Conservation (phyloP, 2,113 vertebrate genomes). For the Garra rufa region DNA sequence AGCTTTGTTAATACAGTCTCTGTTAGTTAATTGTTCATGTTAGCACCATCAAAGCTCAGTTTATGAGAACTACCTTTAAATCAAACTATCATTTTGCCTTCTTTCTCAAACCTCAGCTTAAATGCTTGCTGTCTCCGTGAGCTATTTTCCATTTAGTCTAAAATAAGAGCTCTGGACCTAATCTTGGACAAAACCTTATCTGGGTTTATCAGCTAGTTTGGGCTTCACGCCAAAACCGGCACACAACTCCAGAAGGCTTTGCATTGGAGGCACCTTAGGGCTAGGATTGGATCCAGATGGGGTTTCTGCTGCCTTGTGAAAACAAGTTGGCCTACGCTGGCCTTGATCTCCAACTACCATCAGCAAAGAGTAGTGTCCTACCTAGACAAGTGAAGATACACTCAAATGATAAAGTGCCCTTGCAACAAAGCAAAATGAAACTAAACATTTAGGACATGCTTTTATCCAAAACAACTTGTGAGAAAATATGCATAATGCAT, state of each 20-base stretch:
- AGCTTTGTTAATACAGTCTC: neutral
- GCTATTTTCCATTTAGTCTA: slow-evolving; percentile 50
- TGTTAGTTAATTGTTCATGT: neutral
- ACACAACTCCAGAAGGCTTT: slow-evolving; percentile 50
- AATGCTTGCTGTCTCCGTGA: neutral
- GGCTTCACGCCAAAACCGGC: slow-evolving; percentile 53
- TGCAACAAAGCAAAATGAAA: neutral
- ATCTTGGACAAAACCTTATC: slow-evolving; percentile 62
- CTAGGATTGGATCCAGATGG: slow-evolving; percentile 65
- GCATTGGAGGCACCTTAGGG: slow-evolving; percentile 46
- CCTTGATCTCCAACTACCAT: slow-evolving; percentile 47
- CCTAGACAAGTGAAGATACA: slow-evolving; percentile 1
- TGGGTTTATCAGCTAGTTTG: slow-evolving; percentile 62
- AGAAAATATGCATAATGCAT: neutral
- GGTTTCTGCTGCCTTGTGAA: slow-evolving; percentile 54
- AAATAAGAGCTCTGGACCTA: slow-evolving; percentile 52
- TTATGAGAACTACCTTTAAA: neutral
- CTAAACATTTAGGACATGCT: neutral
- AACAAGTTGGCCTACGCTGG: slow-evolving; percentile 45
- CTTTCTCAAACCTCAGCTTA: neutral
- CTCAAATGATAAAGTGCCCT: neutral
- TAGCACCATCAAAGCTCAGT: neutral
- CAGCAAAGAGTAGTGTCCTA: slow-evolving; percentile 24
- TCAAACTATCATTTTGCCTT: neutral
- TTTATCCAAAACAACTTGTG: neutral